A percentile compares a stretch with the other conserved stretches of the same genome.
phyloP scores from a whole-genome alignment of 2,888 invertebrate genomes.

The Idaea straminata region DNA sequence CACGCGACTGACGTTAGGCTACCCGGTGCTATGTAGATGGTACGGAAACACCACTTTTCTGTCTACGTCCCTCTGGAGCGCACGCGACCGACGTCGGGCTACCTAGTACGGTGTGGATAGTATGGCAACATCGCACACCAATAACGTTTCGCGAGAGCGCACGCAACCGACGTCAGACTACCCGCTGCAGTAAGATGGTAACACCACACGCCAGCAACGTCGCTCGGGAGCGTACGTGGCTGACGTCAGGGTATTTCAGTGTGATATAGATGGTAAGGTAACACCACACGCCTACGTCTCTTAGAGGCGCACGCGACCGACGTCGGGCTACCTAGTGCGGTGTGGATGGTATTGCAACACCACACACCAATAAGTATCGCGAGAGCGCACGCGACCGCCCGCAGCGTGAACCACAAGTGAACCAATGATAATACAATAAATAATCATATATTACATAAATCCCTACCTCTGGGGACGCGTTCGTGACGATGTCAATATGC shows the following conservation, averaged over 20 bases:
- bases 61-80: too few relatives aligned
- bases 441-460: constrained; percentile 63
- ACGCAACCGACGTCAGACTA: background rate
- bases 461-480: constrained; percentile 66
- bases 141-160: too few relatives aligned
- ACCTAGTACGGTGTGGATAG: too few relatives aligned
- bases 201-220: background rate
- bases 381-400: constrained; percentile 22
- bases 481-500: constrained; percentile 77
- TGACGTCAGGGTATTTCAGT: constrained; percentile 30
- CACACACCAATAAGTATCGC: background rate
- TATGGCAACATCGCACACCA: background rate
- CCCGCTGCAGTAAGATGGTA: background rate
- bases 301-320: background rate
- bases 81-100: too few relatives aligned
- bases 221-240: constrained; percentile 11
- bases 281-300: background rate
- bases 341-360: background rate
- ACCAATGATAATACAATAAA: constrained; percentile 41
- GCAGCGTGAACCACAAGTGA: constrained; percentile 45
- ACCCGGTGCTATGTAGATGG: background rate
- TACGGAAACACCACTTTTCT: too few relatives aligned
- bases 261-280: background rate
- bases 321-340: background rate
- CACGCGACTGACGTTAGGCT: background rate